Evolutionary conservation across 2,113 vertebrate species (phyloP).

Genomic region (Sylvia atricapilla): DNA sequence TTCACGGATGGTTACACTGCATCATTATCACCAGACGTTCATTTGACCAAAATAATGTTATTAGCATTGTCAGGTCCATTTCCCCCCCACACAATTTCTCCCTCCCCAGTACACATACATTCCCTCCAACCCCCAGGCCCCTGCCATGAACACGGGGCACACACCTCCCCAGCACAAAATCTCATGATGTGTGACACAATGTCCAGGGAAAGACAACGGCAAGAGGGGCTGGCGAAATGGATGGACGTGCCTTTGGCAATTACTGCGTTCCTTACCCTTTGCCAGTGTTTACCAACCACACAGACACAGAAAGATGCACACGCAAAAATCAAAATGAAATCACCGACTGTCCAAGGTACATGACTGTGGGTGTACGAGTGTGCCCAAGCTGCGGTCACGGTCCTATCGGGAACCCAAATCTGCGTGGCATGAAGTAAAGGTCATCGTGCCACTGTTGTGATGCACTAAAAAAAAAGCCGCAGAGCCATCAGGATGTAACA

Average conservation of each 20-base stretch:
- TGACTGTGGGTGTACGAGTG: background rate
- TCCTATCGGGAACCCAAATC: slow-evolving; percentile 60
- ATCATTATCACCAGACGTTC: slow-evolving; percentile 78
- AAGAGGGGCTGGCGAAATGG: slow-evolving; percentile 39
- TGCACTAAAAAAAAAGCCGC: slow-evolving; percentile 72
- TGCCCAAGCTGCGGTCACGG: slow-evolving; percentile 9
- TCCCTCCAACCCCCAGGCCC: slow-evolving; percentile 3
- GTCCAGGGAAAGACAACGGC: slow-evolving; percentile 38
- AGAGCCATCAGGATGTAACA: slow-evolving; percentile 78
- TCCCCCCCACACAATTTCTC: background rate
- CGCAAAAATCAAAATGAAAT: slow-evolving; percentile 2
- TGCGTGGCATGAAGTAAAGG: slow-evolving; percentile 72
- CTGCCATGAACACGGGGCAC: background rate
- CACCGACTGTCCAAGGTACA: background rate
- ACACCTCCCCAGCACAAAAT: slow-evolving; percentile 64
- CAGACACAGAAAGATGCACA: background rate
- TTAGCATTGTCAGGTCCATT: slow-evolving; percentile 66
- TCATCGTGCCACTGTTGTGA: slow-evolving; percentile 76
- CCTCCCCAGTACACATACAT: background rate
- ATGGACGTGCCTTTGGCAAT: slow-evolving; percentile 47
- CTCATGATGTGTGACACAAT: slow-evolving; percentile 65
- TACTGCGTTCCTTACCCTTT: slow-evolving; percentile 37
- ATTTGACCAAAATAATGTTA: slow-evolving; percentile 73
- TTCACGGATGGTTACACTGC: slow-evolving; percentile 82
- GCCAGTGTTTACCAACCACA: slow-evolving; percentile 35